Percentiles rank a stretch among this genome's conserved stretches.
These are phyloP conservation scores for Drosophila punjabiensis DNA, from an alignment of 1,140 invertebrate genomes.

Conservation along the genomic window DNA sequence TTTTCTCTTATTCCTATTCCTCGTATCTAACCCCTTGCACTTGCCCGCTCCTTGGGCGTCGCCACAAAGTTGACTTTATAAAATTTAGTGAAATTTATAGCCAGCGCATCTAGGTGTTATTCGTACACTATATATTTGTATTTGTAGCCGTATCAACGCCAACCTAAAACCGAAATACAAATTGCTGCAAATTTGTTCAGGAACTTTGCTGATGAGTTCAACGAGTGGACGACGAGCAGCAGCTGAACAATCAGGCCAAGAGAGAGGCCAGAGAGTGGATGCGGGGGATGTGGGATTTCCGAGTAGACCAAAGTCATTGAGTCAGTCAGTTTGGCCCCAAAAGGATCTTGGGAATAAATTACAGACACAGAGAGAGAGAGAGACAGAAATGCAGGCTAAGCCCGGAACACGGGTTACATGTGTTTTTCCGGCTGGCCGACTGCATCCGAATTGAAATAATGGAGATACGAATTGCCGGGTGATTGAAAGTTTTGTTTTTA, in stretches of 20 bases:
- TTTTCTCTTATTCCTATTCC: neutral
- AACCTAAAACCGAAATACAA: conserved; percentile 75
- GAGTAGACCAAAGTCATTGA: conserved; percentile 55
- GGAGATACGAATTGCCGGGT: conserved; percentile 6
- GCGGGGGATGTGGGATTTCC: neutral
- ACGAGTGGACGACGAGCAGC: conserved; percentile 18
- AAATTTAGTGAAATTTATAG: conserved; percentile 83
- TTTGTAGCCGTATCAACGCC: conserved; percentile 64
- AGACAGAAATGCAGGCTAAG: conserved; percentile 11
- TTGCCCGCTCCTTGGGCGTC: neutral
- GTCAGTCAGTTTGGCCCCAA: conserved; percentile 41
- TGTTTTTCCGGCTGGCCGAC: conserved; percentile 41
- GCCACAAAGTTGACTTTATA: conserved; percentile 77
- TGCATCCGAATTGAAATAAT: conserved; percentile 36
- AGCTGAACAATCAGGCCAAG: conserved; percentile 43
- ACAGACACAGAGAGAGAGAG: neutral
- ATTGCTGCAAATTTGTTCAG: conserved; percentile 77
- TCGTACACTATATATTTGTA: conserved; percentile 56
- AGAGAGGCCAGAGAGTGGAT: conserved; percentile 6
- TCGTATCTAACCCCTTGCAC: neutral
- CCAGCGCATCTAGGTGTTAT: conserved; percentile 70
- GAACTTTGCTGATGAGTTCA: conserved; percentile 62
- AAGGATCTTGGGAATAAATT: conserved; percentile 44
- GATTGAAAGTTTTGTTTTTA: conserved; percentile 30
- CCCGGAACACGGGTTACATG: conserved; percentile 33